Evolutionary conservation across 2,797 vertebrate genomes (phyloP), one percentile per base, ranked within the genome.

Genomic region (Podarcis siculus): DNA sequence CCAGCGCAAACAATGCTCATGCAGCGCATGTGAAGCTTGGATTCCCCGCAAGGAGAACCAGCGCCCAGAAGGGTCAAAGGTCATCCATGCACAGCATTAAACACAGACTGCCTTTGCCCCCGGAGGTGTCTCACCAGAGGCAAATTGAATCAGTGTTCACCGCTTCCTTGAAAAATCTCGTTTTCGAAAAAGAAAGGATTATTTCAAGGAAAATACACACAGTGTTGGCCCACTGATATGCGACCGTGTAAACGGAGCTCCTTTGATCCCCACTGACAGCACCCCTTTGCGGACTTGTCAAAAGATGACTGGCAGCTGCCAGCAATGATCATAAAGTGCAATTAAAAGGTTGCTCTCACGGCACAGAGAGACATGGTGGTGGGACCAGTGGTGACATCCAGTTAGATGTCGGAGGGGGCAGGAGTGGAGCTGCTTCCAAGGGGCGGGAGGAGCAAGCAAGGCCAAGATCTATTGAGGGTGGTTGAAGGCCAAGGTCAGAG

Each of bases 281-380:
- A 27, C 49, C 87, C 82, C 76, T 61, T 23, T 73, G 67, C 23
- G 6, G 55, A 35, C 19, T 75, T 75, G 87, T 89, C 87, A 85
- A 66, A 61, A 64, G 23, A 21, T 61, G 66, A 89, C 71, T 80
- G 87, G 64, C 77, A 89, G 55, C 87, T 79, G 55, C 84, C 87
- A 89, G 76, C 32, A 64, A 73, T 64, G 13, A 85, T 89, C 67
- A 89, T 61, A 32, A 80, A 37, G 77, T 21, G 35, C 73, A 89
- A 89, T 89, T 85, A 80, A 89, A 89, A 66, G 77, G 69, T 64
- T 79, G 77, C 37, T 75, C 55, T 85, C 13, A 32, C 66, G 78
- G 85, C 78, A 80, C 5, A 27, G 7, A 32, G 23, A 58, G 49
- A 69, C 3, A 73, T 67, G 27, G 5, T 39, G 35, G 45, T 21